These are phyloP conservation scores for Chrysoperla carnea DNA, from an alignment of 1,140 invertebrate species.

Conservation along the genomic window DNA sequence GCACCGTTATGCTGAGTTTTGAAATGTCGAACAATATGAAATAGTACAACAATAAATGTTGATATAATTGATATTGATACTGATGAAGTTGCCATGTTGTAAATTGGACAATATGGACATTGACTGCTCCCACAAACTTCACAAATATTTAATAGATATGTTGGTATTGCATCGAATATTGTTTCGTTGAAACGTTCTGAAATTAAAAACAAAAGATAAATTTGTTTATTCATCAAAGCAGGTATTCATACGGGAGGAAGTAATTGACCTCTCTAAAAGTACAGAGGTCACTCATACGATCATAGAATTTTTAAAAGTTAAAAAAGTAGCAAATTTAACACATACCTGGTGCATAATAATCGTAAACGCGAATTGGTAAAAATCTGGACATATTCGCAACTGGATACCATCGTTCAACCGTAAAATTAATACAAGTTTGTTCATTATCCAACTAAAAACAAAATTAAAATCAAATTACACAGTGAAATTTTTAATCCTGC, in stretches of 20 bases:
- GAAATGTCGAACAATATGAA: too few species aligned
- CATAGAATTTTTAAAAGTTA: too few species aligned
- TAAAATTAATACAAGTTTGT: constrained; percentile 80
- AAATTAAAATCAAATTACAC: background rate
- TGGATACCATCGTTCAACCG: constrained; percentile 84
- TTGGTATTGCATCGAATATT: constrained; percentile 76
- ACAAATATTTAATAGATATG: constrained; percentile 85
- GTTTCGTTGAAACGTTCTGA: constrained; percentile 89
- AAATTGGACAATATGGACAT: constrained; percentile 91
- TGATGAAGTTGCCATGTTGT: constrained; percentile 39
- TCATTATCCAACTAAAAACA: constrained; percentile 50
- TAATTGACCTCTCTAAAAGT: too few species aligned
- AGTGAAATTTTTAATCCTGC: background rate
- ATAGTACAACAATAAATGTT: too few species aligned
- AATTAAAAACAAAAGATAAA: constrained; percentile 16
- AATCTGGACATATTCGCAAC: constrained; percentile 93
- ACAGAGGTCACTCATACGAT: too few species aligned
- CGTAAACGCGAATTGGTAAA: constrained; percentile 77
- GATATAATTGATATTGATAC: too few species aligned
- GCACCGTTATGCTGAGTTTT: too few species aligned
- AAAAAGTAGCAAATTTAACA: background rate
- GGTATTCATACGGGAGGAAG: too few species aligned
- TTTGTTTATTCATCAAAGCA: background rate
- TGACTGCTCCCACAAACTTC: constrained; percentile 97
- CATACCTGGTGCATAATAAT: constrained; percentile 87